Conservation (phyloP, 2,888 invertebrate species). For the Cheilosia scutellata region DNA sequence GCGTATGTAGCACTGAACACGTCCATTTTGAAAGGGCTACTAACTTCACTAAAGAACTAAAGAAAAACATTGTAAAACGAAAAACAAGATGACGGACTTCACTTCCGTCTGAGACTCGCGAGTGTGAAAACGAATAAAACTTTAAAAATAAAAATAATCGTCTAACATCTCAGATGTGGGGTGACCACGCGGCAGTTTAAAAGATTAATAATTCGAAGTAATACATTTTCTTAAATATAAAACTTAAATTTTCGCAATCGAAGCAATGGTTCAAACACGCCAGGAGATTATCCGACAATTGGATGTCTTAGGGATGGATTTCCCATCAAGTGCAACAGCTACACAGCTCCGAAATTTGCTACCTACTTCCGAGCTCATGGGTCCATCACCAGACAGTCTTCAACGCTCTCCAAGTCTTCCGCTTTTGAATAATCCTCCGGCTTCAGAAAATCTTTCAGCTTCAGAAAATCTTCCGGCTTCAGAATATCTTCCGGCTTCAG, state of each 20-base stretch:
- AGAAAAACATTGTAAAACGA: no score
- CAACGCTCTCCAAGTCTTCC: slow-evolving; percentile 1
- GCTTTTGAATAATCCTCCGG: neutral
- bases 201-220: neutral
- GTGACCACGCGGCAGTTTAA: neutral
- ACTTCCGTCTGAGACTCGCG: no score
- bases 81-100: no score
- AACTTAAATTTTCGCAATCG: neutral
- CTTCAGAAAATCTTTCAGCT: neutral
- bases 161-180: neutral
- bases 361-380: neutral
- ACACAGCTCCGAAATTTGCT: slow-evolving; percentile 1
- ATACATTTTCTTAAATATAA: neutral
- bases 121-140: neutral
- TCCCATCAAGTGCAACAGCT: neutral
- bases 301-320: neutral
- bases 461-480: neutral
- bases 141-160: neutral
- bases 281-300: neutral
- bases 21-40: no score
- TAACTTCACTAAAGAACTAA: no score
- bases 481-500: slow-evolving; percentile 1
- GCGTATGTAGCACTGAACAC: no score
- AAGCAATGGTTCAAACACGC: neutral
- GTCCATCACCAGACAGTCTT: neutral